A percentile compares a stretch with the other conserved stretches of the same genome.
Evolutionary conservation across 2,888 invertebrate genomes (phyloP).

Genomic region (Orchestes rusci): DNA sequence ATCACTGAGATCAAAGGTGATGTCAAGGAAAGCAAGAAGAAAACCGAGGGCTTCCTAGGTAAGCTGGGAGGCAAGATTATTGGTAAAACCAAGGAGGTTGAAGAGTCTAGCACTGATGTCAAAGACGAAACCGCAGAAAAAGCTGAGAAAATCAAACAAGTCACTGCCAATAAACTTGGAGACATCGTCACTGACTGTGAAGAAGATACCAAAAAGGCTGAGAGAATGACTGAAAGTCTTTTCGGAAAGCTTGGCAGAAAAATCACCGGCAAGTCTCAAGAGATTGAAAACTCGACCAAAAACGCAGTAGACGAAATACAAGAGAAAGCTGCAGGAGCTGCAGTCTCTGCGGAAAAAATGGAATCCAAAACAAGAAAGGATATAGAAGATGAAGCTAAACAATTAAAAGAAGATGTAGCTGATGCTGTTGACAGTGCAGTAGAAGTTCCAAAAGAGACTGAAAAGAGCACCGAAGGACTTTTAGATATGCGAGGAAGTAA

Average conservation of each 20-base stretch:
- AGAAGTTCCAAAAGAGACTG: neutral
- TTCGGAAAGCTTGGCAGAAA: conserved; percentile 26
- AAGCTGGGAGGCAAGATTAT: conserved; percentile 20
- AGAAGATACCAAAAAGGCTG: conserved; percentile 11
- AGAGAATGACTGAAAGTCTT: conserved; percentile 24
- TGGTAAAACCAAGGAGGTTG: conserved; percentile 12
- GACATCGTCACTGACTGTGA: conserved; percentile 4
- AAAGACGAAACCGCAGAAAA: neutral
- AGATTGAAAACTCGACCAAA: conserved; percentile 7
- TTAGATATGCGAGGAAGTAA: conserved; percentile 23
- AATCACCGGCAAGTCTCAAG: conserved; percentile 24
- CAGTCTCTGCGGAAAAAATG: neutral
- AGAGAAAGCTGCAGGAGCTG: conserved; percentile 4
- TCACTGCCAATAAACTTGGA: neutral
- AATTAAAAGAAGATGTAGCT: no score
- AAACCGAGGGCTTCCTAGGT: conserved; percentile 24
- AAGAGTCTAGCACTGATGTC: neutral
- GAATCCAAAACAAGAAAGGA: neutral
- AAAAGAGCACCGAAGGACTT: conserved; percentile 22
- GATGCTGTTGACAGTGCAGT: no score
- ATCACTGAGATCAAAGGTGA: no score
- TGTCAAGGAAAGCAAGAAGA: no score
- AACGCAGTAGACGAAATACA: neutral
- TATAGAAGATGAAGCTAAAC: no score
- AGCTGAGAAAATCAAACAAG: neutral